Base-by-base conservation (phyloP, 2,888 invertebrate genomes). In the Acronicta psi region DNA sequence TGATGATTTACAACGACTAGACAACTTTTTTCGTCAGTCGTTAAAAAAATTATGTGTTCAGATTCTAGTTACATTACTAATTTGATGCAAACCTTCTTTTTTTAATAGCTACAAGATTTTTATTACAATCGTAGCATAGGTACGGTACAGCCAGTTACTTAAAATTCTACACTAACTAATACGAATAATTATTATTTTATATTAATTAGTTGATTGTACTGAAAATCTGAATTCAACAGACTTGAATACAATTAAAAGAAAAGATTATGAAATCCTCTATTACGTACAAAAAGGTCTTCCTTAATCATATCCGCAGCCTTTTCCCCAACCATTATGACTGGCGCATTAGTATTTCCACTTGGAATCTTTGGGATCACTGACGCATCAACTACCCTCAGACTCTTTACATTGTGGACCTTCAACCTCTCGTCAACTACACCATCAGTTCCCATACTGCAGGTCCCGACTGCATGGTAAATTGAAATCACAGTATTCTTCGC, bases 401-500 rank as follows among this genome's bases (percentile, higher is more conserved):
- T 82, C 7, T 49, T 9, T 1, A 93, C 61, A 1, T 86, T 84
- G 60, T 89, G 80, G 0, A 94, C 94, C 20, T 68, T 80, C 23
- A 93, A 69, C 41, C 76, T 79, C 54, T 87, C 90, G 54, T 93
- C 84, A 0, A 93, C 92, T 0, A 93, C 93, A 0, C 91, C 91
- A 42, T 81, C 37, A 0, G 61, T 61, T 0, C 91, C 92, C 92
- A 93, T 93, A 2, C 83, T 82, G 54, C 92, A 93, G 1, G 92
- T 90, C 0, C 94, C 94, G 0, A 94, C 95, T 31, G 95, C 95
- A 81, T 96, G 96, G 59, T 95, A 95, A 51, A 96, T 88, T 9
- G 95, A 95, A 25, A 93, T 87, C 0, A 95, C 94, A 16, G 95
- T 86, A 61, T 94, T 94, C 37, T 93, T 90, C 0, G 94, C 91